Evolutionary conservation across 2,888 invertebrate species (phyloP).

Genomic region (Schizaphis graminum): DNA sequence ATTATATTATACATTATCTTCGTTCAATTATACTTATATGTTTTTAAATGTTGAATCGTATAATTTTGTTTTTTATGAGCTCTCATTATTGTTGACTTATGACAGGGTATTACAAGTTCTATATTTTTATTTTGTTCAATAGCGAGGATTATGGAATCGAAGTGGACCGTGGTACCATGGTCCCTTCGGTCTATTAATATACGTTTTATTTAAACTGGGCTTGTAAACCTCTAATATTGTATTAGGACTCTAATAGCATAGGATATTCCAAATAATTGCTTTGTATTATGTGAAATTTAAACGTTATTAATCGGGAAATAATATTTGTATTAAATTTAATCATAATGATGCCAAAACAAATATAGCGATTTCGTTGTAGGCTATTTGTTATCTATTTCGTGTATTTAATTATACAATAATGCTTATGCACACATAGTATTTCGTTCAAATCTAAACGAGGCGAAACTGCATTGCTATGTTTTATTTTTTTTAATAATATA

Average conservation of each 20-base stretch:
- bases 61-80: background rate
- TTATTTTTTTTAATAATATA: background rate
- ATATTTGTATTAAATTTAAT: conserved; percentile 10
- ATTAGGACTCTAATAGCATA: conserved; percentile 5
- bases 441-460: background rate
- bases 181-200: background rate
- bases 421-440: background rate
- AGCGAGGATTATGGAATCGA: background rate
- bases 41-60: background rate
- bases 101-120: background rate
- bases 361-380: background rate
- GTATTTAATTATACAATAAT: background rate
- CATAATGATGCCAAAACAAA: background rate
- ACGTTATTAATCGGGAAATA: background rate
- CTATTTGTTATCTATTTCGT: background rate
- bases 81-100: conserved; percentile 19
- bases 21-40: background rate
- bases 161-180: background rate
- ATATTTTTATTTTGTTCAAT: background rate
- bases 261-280: conserved; percentile 28
- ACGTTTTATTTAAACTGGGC: background rate
- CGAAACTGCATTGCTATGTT: background rate
- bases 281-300: conserved; percentile 21
- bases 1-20: background rate
- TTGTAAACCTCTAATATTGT: conserved; percentile 1